These are phyloP conservation scores for Pyrochroa serraticornis DNA, from an alignment of 2,888 invertebrate species.

Conservation along the genomic window DNA sequence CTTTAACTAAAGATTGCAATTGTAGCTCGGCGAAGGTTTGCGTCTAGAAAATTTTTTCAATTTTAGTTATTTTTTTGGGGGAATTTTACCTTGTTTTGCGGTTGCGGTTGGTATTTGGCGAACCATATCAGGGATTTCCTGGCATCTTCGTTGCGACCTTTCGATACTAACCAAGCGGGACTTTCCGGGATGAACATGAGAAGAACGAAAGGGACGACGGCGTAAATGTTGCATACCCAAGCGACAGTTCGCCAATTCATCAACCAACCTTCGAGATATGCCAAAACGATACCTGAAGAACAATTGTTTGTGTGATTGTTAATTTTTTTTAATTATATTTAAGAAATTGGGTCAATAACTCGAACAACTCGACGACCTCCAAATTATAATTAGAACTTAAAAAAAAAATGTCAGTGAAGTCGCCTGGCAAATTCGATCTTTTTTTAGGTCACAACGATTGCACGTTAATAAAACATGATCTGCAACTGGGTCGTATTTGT, in stretches of 20 bases:
- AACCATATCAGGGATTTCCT: constrained; percentile 61
- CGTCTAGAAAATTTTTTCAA: constrained; percentile 43
- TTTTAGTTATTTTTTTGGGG: constrained; percentile 3
- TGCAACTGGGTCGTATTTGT: too few relatives aligned
- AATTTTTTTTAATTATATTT: not conserved
- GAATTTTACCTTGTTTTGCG: constrained; percentile 47
- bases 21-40: constrained; percentile 61
- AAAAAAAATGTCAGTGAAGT: not conserved
- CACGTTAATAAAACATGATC: too few relatives aligned
- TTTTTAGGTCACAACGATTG: too few relatives aligned
- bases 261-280: constrained; percentile 62
- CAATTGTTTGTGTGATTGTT: not conserved
- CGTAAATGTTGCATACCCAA: constrained; percentile 62
- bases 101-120: constrained; percentile 55
- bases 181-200: constrained; percentile 64
- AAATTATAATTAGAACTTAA: not conserved
- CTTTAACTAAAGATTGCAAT: constrained; percentile 60
- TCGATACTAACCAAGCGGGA: constrained; percentile 65
- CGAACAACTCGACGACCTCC: not conserved
- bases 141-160: constrained; percentile 61
- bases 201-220: constrained; percentile 60
- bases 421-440: too few relatives aligned
- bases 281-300: constrained; percentile 61
- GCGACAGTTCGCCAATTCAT: constrained; percentile 63
- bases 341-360: not conserved